Evolutionary conservation across 2,888 invertebrate genomes (phyloP), one percentile per base, ranked within the genome.

Genomic region (Xestia xanthographa): DNA sequence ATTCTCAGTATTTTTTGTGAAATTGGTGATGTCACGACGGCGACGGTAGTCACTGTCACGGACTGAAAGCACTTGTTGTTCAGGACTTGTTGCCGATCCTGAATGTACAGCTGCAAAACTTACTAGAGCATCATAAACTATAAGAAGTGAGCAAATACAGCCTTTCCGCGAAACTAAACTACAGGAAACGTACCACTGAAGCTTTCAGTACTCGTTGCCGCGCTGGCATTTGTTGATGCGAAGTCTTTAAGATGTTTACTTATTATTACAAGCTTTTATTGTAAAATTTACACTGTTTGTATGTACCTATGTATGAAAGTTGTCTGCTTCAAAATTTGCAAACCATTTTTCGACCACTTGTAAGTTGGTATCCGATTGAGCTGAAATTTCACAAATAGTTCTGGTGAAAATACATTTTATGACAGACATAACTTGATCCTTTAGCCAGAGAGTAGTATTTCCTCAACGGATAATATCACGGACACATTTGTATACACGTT

Each of bases 71-170:
- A 34, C 58, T 29, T 58, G 60, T 34, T 34, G 60, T 34, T 34
- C 34, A 29, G 9, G 20, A 34, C 60, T 60, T 60, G 41, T 68
- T 68, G 26, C 26, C 26, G 26, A 41, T 12, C 14, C 41, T n/a
- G 17, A 43, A 70, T n/a, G 26, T 70, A 20, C 29, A 34, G 70
- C 45, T 70, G 17, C 45, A 63, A 38, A 38, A 62, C 5, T 20
- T 73, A 67, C 66, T 60, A 60, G 56, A n/a, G 34, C 43, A 34
- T 17, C 43, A 72, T n/a, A 66, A n/a, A 29, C 11, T 29, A 17
- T 1, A 14, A 12, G n/a, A 45, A 20, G 20, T 20, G 12, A 34
- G 34, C 6, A 12, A 43, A 45, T 8, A 71, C 29, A 63, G 41
- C 20, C 17, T 50, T 22, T 22, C 9, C 11, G 17, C 22, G 22